Evolutionary conservation across 1,140 invertebrate genomes (phyloP).

Genomic region (Drosophila pachea): DNA sequence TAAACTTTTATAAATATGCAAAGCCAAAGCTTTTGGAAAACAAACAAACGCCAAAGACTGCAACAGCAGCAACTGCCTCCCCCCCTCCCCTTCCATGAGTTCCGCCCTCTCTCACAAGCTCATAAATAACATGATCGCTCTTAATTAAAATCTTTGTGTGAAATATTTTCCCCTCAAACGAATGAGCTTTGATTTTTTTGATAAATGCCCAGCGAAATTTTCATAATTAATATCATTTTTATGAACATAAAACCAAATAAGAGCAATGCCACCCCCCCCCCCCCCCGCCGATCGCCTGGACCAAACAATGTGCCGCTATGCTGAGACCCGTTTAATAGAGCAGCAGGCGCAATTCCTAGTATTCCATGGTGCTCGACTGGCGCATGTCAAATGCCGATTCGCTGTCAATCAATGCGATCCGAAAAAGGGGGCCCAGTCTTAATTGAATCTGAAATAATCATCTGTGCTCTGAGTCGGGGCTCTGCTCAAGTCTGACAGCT

Average conservation of each 20-base stretch:
- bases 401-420: constrained; percentile 61
- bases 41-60: constrained; percentile 28
- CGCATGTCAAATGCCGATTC: constrained; percentile 32
- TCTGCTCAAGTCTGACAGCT: constrained; percentile 52
- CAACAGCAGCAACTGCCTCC: background rate
- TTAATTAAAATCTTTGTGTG: constrained; percentile 66
- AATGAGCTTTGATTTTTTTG: constrained; percentile 48
- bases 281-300: background rate
- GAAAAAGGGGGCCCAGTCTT: constrained; percentile 45
- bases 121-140: constrained; percentile 62
- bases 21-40: constrained; percentile 38
- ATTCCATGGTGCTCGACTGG: background rate
- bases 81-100: background rate
- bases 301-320: constrained; percentile 56
- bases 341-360: no score
- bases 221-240: constrained; percentile 59
- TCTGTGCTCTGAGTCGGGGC: background rate
- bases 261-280: background rate
- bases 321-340: constrained; percentile 30
- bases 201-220: constrained; percentile 49
- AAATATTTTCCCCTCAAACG: constrained; percentile 51
- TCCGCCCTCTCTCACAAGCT: constrained; percentile 10
- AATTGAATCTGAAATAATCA: constrained; percentile 68
- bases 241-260: constrained; percentile 28
- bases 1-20: constrained; percentile 40